Evolutionary conservation across 1,140 invertebrate species (phyloP).

Genomic region (Drosophila orena): DNA sequence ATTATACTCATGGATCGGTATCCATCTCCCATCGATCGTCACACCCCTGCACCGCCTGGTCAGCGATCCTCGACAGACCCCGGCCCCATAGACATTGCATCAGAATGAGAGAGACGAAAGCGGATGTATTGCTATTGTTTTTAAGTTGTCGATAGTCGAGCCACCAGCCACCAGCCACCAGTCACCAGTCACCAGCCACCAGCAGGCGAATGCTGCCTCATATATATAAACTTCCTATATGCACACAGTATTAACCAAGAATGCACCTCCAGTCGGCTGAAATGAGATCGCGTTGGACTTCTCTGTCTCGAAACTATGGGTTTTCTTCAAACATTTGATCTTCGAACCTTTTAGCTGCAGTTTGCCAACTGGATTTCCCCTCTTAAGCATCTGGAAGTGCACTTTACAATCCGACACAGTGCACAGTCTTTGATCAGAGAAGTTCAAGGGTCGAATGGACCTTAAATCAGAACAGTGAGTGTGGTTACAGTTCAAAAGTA

Average conservation of each 20-base stretch:
- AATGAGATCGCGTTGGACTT: conserved; percentile 1
- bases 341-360: no score
- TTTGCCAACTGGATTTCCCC: no score
- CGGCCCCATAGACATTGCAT: not conserved
- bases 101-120: not conserved
- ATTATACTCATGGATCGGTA: not conserved
- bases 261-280: not conserved
- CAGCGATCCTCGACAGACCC: not conserved
- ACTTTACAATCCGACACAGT: not conserved
- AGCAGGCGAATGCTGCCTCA: not conserved
- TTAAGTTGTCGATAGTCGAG: not conserved
- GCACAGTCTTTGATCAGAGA: no score
- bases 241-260: conserved; percentile 23
- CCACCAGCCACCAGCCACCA: no score
- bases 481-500: not conserved
- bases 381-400: no score
- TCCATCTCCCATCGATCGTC: conserved; percentile 4
- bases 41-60: conserved; percentile 4
- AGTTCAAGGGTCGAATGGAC: no score
- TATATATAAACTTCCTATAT: conserved; percentile 7
- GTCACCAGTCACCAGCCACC: not conserved
- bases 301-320: not conserved
- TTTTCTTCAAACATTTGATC: not conserved
- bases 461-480: not conserved
- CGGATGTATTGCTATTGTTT: conserved; percentile 7